phyloP scores from a whole-genome alignment of 2,888 invertebrate genomes.

The Shargacucullia verbasci region DNA sequence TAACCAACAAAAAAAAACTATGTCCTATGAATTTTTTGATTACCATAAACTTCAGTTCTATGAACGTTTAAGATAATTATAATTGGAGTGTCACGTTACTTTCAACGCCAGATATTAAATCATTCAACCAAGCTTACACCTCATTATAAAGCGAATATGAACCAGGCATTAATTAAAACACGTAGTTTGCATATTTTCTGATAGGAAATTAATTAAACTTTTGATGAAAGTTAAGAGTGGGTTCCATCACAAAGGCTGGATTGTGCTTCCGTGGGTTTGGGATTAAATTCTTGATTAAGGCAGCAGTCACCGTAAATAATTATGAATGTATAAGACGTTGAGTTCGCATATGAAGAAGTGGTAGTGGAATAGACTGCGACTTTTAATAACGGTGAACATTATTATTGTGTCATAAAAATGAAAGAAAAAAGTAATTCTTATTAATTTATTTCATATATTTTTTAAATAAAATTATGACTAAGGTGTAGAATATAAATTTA shows the following conservation, averaged over 20 bases:
- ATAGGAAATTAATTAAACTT: conserved; percentile 57
- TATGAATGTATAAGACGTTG: conserved; percentile 10
- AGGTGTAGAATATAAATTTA: too few relatives aligned
- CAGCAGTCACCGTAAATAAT: conserved; percentile 10
- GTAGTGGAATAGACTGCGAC: too few relatives aligned
- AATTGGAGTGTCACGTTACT: conserved; percentile 22
- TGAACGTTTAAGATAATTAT: conserved; percentile 27
- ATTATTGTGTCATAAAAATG: too few relatives aligned
- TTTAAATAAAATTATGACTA: too few relatives aligned
- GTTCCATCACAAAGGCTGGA: conserved; percentile 41
- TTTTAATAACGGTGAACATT: too few relatives aligned
- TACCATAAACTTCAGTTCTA: not conserved
- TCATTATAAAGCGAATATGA: conserved; percentile 47
- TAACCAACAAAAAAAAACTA: too few relatives aligned
- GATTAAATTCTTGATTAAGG: conserved; percentile 42
- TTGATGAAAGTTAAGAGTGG: conserved; percentile 46
- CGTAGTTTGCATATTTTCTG: conserved; percentile 53
- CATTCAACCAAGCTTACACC: conserved; percentile 29
- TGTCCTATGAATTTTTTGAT: too few relatives aligned
- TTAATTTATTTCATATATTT: too few relatives aligned
- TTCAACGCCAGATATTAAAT: conserved; percentile 23
- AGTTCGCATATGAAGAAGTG: too few relatives aligned
- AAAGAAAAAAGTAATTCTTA: too few relatives aligned
- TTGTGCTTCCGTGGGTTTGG: conserved; percentile 25
- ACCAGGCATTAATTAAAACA: conserved; percentile 37